Percentiles rank a stretch among this genome's conserved stretches.
Evolutionary conservation across 2,888 invertebrate species (phyloP).

Genomic region (Volucella bombylans): DNA sequence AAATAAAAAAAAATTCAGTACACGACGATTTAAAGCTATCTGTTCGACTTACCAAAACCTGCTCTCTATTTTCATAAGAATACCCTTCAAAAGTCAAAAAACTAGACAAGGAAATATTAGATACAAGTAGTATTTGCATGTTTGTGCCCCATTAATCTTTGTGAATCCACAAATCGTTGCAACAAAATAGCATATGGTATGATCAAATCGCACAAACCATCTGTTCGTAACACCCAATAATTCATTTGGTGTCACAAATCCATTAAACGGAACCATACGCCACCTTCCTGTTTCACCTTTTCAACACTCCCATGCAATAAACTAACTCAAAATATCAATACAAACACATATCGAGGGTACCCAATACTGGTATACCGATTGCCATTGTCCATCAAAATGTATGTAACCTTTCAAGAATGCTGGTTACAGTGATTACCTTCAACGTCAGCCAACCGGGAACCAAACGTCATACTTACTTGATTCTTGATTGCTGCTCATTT

Average conservation of each 20-base stretch:
- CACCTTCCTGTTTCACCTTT: slow-evolving; percentile 16
- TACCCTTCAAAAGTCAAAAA: no score
- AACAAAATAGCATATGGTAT: no score
- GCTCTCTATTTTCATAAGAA: no score
- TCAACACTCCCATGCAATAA: slow-evolving; percentile 21
- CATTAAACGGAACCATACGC: slow-evolving; percentile 30
- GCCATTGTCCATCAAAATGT: slow-evolving; percentile 35
- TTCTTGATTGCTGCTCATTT: slow-evolving; percentile 16
- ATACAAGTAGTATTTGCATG: no score
- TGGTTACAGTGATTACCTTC: slow-evolving; percentile 55
- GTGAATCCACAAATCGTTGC: no score
- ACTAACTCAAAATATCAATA: neutral
- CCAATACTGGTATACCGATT: neutral
- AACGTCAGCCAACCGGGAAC: slow-evolving; percentile 37
- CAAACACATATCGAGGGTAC: slow-evolving; percentile 23
- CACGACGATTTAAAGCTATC: no score
- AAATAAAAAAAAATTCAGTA: no score
- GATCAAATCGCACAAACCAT: no score
- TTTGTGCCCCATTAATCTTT: no score
- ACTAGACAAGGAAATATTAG: no score
- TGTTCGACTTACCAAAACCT: no score
- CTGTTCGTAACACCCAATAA: neutral
- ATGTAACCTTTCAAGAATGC: slow-evolving; percentile 37
- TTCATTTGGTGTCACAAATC: slow-evolving; percentile 3
- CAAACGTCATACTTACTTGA: slow-evolving; percentile 14